phyloP scores from a whole-genome alignment of 1,140 invertebrate species.

The Bemisia tabaci region DNA sequence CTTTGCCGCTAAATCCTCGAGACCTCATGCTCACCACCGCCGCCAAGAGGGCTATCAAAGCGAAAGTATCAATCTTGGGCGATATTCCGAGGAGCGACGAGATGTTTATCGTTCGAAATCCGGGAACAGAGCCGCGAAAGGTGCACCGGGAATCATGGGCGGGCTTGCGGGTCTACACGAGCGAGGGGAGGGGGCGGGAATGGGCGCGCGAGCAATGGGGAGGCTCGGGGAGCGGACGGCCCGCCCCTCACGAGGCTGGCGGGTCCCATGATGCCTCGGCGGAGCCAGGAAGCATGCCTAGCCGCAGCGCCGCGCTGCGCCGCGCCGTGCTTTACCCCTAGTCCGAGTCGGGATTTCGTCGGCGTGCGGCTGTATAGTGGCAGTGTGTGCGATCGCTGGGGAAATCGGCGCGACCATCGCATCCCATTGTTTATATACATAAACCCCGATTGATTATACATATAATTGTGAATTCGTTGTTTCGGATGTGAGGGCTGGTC shows the following conservation, averaged over 20 bases:
- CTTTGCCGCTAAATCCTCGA: too few relatives aligned
- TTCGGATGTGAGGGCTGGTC: constrained; percentile 2
- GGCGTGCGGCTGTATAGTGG: background rate
- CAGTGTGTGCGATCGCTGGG: background rate
- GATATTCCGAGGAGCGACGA: background rate
- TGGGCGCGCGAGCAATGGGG: background rate
- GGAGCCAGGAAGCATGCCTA: too few relatives aligned
- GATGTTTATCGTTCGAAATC: background rate
- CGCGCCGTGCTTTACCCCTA: background rate
- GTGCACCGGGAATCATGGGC: background rate
- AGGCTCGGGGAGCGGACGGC: background rate
- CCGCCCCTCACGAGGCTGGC: background rate
- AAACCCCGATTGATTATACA: constrained; percentile 6
- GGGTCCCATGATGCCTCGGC: background rate
- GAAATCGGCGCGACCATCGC: background rate
- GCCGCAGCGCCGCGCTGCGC: constrained; percentile 5
- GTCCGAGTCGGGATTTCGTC: background rate
- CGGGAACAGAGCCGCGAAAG: background rate
- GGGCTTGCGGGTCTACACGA: background rate
- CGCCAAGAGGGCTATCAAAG: background rate
- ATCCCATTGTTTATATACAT: background rate
- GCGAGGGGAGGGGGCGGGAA: background rate
- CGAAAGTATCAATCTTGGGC: background rate
- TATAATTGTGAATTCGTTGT: background rate
- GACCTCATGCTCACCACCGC: too few relatives aligned